Percentiles rank a stretch among this genome's conserved stretches.
Conservation (phyloP, 2,797 vertebrate genomes). For the Myotis findleyi region DNA sequence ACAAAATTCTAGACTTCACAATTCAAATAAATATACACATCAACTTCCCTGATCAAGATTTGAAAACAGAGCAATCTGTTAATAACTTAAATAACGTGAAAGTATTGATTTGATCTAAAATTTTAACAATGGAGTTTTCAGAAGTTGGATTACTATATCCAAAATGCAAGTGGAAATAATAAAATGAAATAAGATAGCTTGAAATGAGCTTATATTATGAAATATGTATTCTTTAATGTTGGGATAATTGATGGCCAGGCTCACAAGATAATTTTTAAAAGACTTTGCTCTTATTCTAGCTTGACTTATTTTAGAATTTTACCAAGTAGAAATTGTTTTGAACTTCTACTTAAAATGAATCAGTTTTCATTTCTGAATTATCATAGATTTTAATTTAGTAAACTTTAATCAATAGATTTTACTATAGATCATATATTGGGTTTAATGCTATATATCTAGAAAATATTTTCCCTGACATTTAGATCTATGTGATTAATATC, state of each 20-base stretch:
- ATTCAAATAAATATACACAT: background rate
- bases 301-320: constrained; percentile 45
- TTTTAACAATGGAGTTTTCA: constrained; percentile 10
- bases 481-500: background rate
- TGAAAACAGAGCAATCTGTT: constrained; percentile 10
- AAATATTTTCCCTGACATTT: background rate
- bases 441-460: constrained; percentile 19
- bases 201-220: background rate
- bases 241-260: background rate
- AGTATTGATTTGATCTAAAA: background rate
- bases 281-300: background rate
- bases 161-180: constrained; percentile 13
- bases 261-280: constrained; percentile 24
- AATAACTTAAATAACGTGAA: background rate
- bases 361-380: constrained; percentile 40
- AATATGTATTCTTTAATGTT: background rate
- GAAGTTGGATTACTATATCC: constrained; percentile 31
- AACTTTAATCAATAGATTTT: background rate
- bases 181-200: constrained; percentile 42
- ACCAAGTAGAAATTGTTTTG: constrained; percentile 39
- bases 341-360: constrained; percentile 25
- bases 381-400: constrained; percentile 39
- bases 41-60: background rate
- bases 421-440: background rate
- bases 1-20: background rate